Conservation (phyloP, 1,140 invertebrate species). For the Bombus polaris region DNA sequence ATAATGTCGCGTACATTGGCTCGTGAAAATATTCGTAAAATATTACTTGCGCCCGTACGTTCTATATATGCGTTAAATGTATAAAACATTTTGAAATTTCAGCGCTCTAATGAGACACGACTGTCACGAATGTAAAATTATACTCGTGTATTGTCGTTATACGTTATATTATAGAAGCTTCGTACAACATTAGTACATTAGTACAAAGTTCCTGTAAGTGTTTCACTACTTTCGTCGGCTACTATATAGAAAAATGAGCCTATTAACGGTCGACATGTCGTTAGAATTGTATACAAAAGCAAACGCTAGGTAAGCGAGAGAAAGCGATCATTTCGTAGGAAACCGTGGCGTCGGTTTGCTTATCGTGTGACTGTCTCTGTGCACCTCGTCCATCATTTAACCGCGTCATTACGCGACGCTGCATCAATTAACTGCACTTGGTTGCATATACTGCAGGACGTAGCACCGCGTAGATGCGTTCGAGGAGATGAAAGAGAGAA, state of each 20-base stretch:
- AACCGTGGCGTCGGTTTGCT: slow-evolving; percentile 13
- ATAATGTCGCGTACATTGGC: not conserved
- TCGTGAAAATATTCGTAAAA: not conserved
- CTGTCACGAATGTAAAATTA: too few relatives aligned
- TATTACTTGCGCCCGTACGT: too few relatives aligned
- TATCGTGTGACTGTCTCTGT: slow-evolving; percentile 44
- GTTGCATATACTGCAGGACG: not conserved
- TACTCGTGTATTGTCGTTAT: too few relatives aligned
- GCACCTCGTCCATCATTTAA: slow-evolving; percentile 63
- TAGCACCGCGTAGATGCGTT: not conserved
- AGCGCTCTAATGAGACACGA: too few relatives aligned
- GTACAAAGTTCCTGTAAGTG: not conserved
- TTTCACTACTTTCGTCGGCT: not conserved
- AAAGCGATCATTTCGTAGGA: slow-evolving; percentile 34
- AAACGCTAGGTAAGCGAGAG: not conserved
- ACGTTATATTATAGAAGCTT: too few relatives aligned
- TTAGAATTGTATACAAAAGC: not conserved
- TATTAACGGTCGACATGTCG: not conserved
- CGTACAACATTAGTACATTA: not conserved
- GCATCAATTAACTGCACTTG: slow-evolving; percentile 59
- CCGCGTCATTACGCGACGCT: slow-evolving; percentile 55
- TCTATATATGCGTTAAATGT: too few relatives aligned
- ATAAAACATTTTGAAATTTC: too few relatives aligned
- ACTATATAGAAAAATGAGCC: not conserved
- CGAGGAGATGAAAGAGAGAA: slow-evolving; percentile 42